Evolutionary conservation across 2,797 vertebrate species (phyloP), one percentile per base, ranked within the genome.

Genomic region (Galaxias olidus): DNA sequence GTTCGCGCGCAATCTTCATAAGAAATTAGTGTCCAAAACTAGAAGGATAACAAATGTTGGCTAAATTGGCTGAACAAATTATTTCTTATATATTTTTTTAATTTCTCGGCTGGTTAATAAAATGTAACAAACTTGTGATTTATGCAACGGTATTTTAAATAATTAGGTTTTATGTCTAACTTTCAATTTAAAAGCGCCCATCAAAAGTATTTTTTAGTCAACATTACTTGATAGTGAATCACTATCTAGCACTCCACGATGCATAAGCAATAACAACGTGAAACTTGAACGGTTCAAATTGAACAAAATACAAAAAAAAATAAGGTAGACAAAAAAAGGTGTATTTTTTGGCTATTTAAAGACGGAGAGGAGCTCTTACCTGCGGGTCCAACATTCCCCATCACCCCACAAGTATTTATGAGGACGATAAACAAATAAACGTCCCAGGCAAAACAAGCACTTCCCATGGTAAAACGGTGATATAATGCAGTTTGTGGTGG

Each of bases 381-480:
- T 96, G 94, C 83, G 69, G 85, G 86, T 82, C 91, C 95, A 84
- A 83, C 91, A 91, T 93, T 91, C 82, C 89, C 92, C 82, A 92
- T 92, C 82, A 94, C 86, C 86, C 88, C 85, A 88, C 89, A 90
- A 83, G 85, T 89, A 88, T 89, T 89, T 82, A 93, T 89, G 87
- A 96, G 88, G 71, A 93, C 88, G 76, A 94, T 79, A 82, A 96
- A 89, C 91, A 94, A 85, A 85, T 90, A 95, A 77, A 93, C 87
- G 89, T 91, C 90, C 92, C 92, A 91, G 83, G 88, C 85, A 88
- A 91, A 93, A 86, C 89, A 87, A 82, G 87, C 92, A 87, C 90
- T 89, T 88, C 93, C 92, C 96, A 96, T 97, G 92, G 83, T 93
- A 86, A 87, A 83, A 86, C 86, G 86, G 85, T 81, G 90, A 87